Conservation (phyloP, 2,113 vertebrate species). For the Anolis carolinensis region DNA sequence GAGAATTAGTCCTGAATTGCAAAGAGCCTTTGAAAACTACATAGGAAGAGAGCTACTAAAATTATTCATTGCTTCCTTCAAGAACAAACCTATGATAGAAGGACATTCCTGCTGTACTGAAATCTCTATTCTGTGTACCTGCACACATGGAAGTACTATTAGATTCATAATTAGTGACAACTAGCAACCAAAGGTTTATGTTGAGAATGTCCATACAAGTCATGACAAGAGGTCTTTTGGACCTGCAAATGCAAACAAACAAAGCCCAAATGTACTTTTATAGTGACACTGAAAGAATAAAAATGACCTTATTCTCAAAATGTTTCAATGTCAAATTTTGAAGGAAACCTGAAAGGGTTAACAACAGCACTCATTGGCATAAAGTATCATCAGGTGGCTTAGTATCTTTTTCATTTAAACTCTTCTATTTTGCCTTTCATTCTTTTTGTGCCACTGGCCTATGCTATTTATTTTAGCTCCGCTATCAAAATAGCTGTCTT, state of each 20-base stretch:
- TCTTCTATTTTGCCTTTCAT: neutral
- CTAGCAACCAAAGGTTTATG: neutral
- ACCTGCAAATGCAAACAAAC: neutral
- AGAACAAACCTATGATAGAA: no score
- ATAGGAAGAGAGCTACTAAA: no score
- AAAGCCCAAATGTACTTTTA: neutral
- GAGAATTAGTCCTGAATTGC: no score
- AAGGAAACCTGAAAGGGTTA: neutral
- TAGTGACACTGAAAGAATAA: neutral
- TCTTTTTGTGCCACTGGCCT: neutral
- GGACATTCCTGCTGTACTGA: no score
- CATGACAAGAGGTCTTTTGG: neutral
- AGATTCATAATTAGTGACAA: neutral
- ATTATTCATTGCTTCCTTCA: no score
- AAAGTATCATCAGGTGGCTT: neutral
- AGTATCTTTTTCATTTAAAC: neutral
- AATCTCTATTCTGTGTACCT: neutral
- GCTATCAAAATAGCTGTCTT: neutral
- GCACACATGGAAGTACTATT: neutral
- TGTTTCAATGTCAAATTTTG: neutral
- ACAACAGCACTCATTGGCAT: neutral
- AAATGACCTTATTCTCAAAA: neutral
- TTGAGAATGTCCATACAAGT: neutral
- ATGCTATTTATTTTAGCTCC: neutral
- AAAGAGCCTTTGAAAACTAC: no score